Evolutionary conservation across 2,113 vertebrate species (phyloP).

Genomic region (Urocynchramus pylzowi): DNA sequence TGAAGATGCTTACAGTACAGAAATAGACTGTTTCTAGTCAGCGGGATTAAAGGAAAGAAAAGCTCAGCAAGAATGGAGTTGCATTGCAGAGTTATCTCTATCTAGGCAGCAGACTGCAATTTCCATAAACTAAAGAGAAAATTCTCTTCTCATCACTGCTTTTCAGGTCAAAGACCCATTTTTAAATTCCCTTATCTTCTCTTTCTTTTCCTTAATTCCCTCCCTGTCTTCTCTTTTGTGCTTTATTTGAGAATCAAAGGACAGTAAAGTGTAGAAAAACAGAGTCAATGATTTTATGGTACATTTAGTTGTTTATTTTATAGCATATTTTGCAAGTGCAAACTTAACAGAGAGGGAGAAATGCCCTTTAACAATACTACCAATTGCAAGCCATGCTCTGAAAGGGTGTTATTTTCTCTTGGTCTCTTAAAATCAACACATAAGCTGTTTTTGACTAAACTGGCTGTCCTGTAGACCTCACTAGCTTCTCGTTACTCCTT

Average conservation of each 20-base stretch:
- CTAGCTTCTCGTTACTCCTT: not conserved
- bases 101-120: slow-evolving; percentile 26
- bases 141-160: not conserved
- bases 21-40: slow-evolving; percentile 58
- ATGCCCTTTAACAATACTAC: not conserved
- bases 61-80: slow-evolving; percentile 43
- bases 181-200: not conserved
- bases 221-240: not conserved
- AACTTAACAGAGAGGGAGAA: not conserved
- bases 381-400: not conserved
- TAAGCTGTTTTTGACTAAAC: not conserved
- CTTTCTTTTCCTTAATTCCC: not conserved
- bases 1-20: slow-evolving; percentile 25
- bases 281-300: not conserved
- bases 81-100: not conserved
- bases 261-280: not conserved
- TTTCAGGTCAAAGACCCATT: not conserved
- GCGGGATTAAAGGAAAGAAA: slow-evolving; percentile 18
- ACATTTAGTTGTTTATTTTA: not conserved
- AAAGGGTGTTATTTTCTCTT: not conserved
- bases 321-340: not conserved
- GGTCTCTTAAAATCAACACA: not conserved
- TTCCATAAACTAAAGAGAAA: slow-evolving; percentile 12
- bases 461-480: not conserved
- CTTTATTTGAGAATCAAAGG: not conserved